These are phyloP conservation scores for Centropus bengalensis DNA, from an alignment of 2,113 vertebrate genomes.

Conservation along the genomic window DNA sequence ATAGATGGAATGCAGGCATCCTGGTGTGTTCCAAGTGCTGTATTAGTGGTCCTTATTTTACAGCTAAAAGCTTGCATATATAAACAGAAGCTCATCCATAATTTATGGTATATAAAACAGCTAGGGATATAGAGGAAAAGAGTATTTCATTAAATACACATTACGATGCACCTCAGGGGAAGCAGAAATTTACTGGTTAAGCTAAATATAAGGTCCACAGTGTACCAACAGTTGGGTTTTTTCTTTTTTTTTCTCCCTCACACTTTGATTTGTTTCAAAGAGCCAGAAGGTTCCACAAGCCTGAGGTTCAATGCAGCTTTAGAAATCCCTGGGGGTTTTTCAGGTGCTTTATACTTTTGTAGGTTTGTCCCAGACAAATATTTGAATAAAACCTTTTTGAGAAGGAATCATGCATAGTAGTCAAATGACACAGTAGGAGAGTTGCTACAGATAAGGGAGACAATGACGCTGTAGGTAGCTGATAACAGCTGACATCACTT, in stretches of 20 bases:
- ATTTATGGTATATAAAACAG: constrained; percentile 38
- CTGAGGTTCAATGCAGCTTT: neutral
- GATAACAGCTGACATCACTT: neutral
- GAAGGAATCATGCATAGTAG: neutral
- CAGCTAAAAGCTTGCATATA: constrained; percentile 32
- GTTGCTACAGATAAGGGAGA: neutral
- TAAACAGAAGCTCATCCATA: constrained; percentile 53
- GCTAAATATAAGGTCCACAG: constrained; percentile 5
- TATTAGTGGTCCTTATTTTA: constrained; percentile 42
- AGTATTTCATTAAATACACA: constrained; percentile 56
- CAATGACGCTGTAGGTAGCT: neutral
- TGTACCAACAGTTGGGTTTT: neutral
- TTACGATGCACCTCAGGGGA: constrained; percentile 30
- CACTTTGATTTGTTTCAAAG: neutral
- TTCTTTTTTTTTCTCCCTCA: neutral
- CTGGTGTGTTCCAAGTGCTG: neutral
- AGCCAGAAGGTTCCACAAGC: neutral
- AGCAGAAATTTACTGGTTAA: constrained; percentile 29
- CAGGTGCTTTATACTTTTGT: neutral
- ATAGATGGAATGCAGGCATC: neutral
- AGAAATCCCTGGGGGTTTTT: neutral
- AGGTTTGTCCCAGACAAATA: neutral
- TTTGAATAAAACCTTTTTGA: neutral
- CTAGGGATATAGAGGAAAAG: neutral
- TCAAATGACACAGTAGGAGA: neutral